Evolutionary conservation across 2,113 vertebrate species (phyloP).

Genomic region (Seriola quinqueradiata): DNA sequence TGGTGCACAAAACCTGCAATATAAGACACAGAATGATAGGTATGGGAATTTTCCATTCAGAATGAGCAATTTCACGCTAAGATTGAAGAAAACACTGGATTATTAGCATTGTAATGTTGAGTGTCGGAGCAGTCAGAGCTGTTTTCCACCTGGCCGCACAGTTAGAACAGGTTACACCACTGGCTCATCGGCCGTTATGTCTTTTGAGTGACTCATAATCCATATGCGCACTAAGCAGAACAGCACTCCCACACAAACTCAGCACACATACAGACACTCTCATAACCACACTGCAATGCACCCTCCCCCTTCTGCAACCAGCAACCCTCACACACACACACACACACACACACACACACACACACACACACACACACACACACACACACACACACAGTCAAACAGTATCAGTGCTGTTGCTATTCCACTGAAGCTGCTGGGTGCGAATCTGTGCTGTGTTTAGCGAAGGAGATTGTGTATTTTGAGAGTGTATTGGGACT

Average conservation of each 20-base stretch:
- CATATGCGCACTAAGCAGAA: constrained; percentile 1
- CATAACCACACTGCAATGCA: not conserved
- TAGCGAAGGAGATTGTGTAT: constrained; percentile 74
- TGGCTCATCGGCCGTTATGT: constrained; percentile 4
- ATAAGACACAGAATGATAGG: not conserved
- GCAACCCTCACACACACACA: not conserved
- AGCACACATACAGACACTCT: not conserved
- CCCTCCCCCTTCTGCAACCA: constrained; percentile 3
- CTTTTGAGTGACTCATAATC: constrained; percentile 23
- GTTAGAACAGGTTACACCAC: constrained; percentile 13
- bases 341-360: not conserved
- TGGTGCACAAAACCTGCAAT: not conserved
- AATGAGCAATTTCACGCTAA: not conserved
- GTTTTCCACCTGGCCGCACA: constrained; percentile 26
- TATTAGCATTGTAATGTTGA: not conserved
- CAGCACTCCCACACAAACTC: not conserved
- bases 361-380: not conserved
- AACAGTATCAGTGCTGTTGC: constrained; percentile 17
- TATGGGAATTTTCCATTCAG: not conserved
- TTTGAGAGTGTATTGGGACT: constrained; percentile 83
- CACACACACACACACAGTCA: not conserved
- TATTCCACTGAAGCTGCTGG: constrained; percentile 41
- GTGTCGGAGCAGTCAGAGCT: not conserved
- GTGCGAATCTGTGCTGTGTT: constrained; percentile 73
- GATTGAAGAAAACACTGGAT: not conserved